Evolutionary conservation across 2,888 invertebrate genomes (phyloP).

Genomic region (Drosophila paucipuncta): DNA sequence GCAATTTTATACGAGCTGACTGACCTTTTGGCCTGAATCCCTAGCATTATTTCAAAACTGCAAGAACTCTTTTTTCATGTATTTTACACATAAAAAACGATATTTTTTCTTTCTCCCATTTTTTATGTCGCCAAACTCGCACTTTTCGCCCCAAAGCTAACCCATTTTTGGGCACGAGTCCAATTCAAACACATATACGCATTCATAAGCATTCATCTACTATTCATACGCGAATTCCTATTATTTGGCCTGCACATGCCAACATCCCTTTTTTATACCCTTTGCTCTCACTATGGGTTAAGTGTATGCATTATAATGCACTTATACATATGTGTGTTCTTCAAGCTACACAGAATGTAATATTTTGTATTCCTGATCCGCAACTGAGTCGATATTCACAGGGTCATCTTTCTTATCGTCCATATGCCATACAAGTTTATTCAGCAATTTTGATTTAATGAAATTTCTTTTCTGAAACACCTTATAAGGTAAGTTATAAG

Average conservation of each 20-base stretch:
- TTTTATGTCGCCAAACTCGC: constrained; percentile 1
- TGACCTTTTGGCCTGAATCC: constrained; percentile 66
- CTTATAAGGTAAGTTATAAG: not conserved
- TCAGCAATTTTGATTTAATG: not conserved
- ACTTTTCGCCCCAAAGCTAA: constrained; percentile 11
- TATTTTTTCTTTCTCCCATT: not conserved
- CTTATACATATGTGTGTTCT: not conserved
- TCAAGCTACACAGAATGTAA: not conserved
- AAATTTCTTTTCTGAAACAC: too few species aligned
- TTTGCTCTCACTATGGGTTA: not conserved
- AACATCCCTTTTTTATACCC: constrained; percentile 2
- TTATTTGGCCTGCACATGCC: constrained; percentile 3
- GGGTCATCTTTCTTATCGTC: not conserved
- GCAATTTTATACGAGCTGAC: constrained; percentile 43
- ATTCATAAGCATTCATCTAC: constrained; percentile 11
- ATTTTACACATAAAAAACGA: not conserved
- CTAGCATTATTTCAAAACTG: constrained; percentile 34
- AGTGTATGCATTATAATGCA: not conserved
- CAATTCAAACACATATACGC: constrained; percentile 20
- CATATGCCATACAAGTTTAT: not conserved
- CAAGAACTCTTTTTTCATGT: not conserved
- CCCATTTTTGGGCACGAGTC: constrained; percentile 24
- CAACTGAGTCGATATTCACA: not conserved
- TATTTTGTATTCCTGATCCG: not conserved
- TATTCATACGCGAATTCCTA: constrained; percentile 5